Conservation (phyloP, 2,888 invertebrate genomes). For the Dilophus febrilis region DNA sequence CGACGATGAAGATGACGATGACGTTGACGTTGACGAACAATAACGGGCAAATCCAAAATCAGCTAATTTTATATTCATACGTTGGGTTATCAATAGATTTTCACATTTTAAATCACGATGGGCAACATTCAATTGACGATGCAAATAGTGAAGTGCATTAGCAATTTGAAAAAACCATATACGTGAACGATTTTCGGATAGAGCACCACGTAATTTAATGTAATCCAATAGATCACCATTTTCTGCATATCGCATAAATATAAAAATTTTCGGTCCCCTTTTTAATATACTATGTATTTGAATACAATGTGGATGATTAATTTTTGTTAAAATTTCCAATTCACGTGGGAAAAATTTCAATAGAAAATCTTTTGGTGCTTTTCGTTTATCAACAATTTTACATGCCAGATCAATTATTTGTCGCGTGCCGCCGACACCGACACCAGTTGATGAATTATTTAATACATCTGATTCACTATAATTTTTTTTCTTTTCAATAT, state of each 20-base stretch:
- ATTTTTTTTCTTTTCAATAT: constrained; percentile 43
- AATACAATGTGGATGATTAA: constrained; percentile 81
- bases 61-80: constrained; percentile 77
- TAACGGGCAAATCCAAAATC: constrained; percentile 89
- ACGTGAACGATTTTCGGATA: constrained; percentile 62
- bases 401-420: constrained; percentile 71
- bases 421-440: too few relatives aligned
- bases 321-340: constrained; percentile 71
- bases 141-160: constrained; percentile 66
- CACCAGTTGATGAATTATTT: too few relatives aligned
- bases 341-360: constrained; percentile 88
- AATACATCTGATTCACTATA: too few relatives aligned
- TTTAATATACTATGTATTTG: constrained; percentile 77
- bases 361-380: constrained; percentile 76
- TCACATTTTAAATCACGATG: constrained; percentile 91
- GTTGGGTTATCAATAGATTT: constrained; percentile 67
- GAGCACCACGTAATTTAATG: constrained; percentile 57
- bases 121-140: constrained; percentile 66
- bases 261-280: constrained; percentile 66
- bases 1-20: too few relatives aligned
- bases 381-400: constrained; percentile 81
- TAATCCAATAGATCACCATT: constrained; percentile 80
- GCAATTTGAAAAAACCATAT: constrained; percentile 78
- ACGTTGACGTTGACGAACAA: constrained; percentile 49
- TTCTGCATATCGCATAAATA: constrained; percentile 82